These are phyloP conservation scores for Daubentonia madagascariensis DNA, from an alignment of 2,113 vertebrate genomes.

Conservation along the genomic window DNA sequence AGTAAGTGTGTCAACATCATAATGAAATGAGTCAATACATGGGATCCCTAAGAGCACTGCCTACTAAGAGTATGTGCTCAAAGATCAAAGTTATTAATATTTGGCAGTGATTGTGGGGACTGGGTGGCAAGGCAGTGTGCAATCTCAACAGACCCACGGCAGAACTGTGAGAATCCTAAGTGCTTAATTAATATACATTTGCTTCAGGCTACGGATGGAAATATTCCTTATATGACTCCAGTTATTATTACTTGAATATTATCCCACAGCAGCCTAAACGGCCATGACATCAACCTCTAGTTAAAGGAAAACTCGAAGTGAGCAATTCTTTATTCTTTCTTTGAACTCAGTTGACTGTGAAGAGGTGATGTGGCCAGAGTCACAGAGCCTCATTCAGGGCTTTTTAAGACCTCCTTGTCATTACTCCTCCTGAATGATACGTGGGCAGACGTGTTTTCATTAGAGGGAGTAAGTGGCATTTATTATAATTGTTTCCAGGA, in stretches of 20 bases:
- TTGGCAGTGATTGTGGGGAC: no score
- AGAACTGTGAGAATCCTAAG: background rate
- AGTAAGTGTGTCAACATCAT: background rate
- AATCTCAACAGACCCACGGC: background rate
- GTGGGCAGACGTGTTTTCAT: background rate
- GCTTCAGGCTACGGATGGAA: background rate
- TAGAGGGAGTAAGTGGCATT: background rate
- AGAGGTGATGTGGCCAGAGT: background rate
- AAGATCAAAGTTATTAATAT: background rate
- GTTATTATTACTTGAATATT: background rate
- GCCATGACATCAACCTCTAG: background rate
- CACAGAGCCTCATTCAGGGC: background rate
- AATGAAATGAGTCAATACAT: background rate
- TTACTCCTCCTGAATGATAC: background rate
- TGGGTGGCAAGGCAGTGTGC: background rate
- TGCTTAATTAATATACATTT: background rate
- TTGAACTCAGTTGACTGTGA: background rate
- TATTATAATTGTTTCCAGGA: conserved; percentile 14
- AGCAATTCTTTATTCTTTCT: background rate
- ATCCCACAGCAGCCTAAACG: background rate
- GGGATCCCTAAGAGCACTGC: background rate
- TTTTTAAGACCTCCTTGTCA: background rate
- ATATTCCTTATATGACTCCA: background rate
- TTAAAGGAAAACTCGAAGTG: background rate
- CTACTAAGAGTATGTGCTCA: background rate